These are phyloP conservation scores for Erpornis zantholeuca DNA, from an alignment of 2,113 vertebrate species.

Conservation along the genomic window DNA sequence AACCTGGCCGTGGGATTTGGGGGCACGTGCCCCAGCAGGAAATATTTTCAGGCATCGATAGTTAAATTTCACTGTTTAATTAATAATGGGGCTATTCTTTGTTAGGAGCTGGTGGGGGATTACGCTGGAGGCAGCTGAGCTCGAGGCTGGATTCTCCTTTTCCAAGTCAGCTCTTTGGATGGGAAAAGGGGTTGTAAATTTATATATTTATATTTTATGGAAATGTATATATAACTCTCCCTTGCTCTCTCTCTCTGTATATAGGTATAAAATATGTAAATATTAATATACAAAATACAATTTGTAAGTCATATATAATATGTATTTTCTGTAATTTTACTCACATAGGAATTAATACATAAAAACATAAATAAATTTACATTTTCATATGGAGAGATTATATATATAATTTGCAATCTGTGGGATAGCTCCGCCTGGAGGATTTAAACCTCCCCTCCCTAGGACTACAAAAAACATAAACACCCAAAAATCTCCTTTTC, in stretches of 20 bases:
- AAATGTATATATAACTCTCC: not conserved
- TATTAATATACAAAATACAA: not conserved
- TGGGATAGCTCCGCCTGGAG: not conserved
- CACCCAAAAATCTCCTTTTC: not conserved
- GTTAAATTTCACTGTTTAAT: not conserved
- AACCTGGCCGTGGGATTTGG: not conserved
- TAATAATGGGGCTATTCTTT: conserved; percentile 2
- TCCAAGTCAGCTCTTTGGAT: not conserved
- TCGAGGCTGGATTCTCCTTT: not conserved
- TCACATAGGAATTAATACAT: not conserved
- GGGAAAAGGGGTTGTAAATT: not conserved
- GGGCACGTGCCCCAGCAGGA: conserved; percentile 22
- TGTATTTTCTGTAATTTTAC: too few species aligned
- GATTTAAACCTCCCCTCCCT: not conserved
- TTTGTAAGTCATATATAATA: too few species aligned
- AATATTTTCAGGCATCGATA: not conserved
- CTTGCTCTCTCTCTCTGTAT: not conserved
- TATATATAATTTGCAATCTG: not conserved
- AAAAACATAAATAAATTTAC: not conserved
- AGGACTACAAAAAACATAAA: not conserved
- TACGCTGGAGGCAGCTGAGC: not conserved
- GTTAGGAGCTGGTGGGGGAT: not conserved
- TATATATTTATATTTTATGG: not conserved
- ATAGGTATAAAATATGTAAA: not conserved
- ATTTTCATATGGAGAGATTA: not conserved